Evolutionary conservation across 2,113 vertebrate species (phyloP), one percentile per base, ranked within the genome.

Genomic region (Ursus arctos): DNA sequence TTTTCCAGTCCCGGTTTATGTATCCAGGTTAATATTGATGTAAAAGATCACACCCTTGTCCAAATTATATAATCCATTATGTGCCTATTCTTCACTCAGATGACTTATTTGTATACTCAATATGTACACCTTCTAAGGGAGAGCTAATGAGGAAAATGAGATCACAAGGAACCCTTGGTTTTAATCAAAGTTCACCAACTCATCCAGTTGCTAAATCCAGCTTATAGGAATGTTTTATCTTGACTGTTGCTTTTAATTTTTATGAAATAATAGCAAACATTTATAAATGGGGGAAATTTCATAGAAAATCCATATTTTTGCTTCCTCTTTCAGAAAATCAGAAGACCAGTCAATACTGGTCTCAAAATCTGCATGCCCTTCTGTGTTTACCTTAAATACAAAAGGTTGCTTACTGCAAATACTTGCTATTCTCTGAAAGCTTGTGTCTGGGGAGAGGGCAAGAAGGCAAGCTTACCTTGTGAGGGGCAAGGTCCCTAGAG

Each of bases 111-210:
- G 3, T 90, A 57, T 79, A 88, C 3, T 80, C 53, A 92, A 74
- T 11, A 71, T 49, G 61, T 53, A 86, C 4, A 59, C 10, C 9
- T 82, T 61, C 40, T 94, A 57, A 91, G 57, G 76, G 65, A 84
- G 40, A 65, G 71, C 14, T 40, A 90, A 63, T 51, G 36, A 96
- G 22, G 67, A 83, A 90, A 95, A 59, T 7, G 26, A 86, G 53
- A 63, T 86, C 51, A 97, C 43, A 83, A 47, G 33, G 88, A 93
- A 91, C 31, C 19, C 36, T 83, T 77, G 28, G n/a, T 95, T 96
- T 97, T 19, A 33, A 28, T 91, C 51, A 91, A 84, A 74, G 82
- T 26, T 80, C 79, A 85, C 24, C 53, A 83, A 91, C 14, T 43
- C 31, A 93, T 84, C 18, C 8, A 61, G 33, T 88, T 21, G 18